Percentiles rank a stretch among this genome's conserved stretches.
These are phyloP conservation scores for Drosophila aff. DNA, from an alignment of 1,140 invertebrate species.

Conservation along the genomic window DNA sequence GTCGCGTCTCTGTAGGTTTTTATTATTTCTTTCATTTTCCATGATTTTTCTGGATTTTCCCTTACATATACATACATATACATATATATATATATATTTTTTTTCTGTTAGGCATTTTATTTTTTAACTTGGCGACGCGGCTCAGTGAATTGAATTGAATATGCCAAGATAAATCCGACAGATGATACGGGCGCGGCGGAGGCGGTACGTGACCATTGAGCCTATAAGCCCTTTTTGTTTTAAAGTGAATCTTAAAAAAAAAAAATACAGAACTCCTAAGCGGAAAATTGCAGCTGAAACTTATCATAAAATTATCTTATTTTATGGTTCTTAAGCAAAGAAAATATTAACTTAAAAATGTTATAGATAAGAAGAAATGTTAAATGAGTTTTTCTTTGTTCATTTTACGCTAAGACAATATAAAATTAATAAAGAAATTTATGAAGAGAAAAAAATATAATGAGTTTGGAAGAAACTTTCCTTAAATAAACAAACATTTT, in stretches of 20 bases:
- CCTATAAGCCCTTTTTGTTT: slow-evolving; percentile 3
- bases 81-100: not conserved
- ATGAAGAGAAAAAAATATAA: too few relatives aligned
- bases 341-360: too few relatives aligned
- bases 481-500: not conserved
- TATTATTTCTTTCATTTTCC: not conserved
- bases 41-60: not conserved
- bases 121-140: slow-evolving; percentile 5
- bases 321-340: not conserved
- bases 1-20: not conserved
- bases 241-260: too few relatives aligned
- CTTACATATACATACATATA: not conserved
- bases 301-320: not conserved
- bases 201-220: slow-evolving; percentile 27
- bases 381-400: too few relatives aligned
- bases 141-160: slow-evolving; percentile 44
- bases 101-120: not conserved
- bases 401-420: too few relatives aligned
- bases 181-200: slow-evolving; percentile 13
- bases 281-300: not conserved
- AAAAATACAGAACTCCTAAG: not conserved
- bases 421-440: too few relatives aligned
- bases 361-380: too few relatives aligned
- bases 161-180: slow-evolving; percentile 39
- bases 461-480: too few relatives aligned